Base-by-base conservation (phyloP, 2,113 vertebrate genomes). In the Balaeniceps rex region DNA sequence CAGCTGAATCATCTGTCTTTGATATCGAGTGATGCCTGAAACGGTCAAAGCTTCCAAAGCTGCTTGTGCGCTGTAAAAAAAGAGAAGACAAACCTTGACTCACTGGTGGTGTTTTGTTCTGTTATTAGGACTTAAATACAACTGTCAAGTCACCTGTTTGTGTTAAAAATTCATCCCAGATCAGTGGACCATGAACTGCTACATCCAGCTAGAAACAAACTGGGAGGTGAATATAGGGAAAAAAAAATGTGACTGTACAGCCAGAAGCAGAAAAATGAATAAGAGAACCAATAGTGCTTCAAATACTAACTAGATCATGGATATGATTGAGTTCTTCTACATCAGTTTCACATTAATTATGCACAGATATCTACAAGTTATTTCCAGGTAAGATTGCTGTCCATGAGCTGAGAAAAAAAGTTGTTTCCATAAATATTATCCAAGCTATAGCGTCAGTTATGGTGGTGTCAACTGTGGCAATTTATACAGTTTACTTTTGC, bases 41-140 rank as follows among this genome's bases (percentile, higher is more conserved):
- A 34, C 97, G 96, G 47, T 98, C 98, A 75, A 98, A 99, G 96
- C 97, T 98, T 82, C 98, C 98, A 96, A 98, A 99, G 92, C 98
- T 98, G 95, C 96, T 98, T 21, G 98, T 97, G 77, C 98, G 98
- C 98, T 99, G 97, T 58, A 38, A 94, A 79, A 84, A 78, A 81
- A 98, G 77, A 96, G 61, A 97, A 83, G 91, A 93, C 75, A 95
- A 90, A 85, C 54, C 33, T 58, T 64, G 60, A 68, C 19, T 83
- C 55, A 66, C 17, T 81, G 42, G 2, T 22, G 33, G 5, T 46
- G 12, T 14, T 92, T 57, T 40, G 21, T 44, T 54, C n/a, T 71
- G 14, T 68, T 88, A 42, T 51, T 61, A 49, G 84, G 69, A 47
- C 38, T 78, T 83, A 85, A 72, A 91, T 66, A 63, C 19, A 58